These are phyloP conservation scores for Spheniscus humboldti DNA, from an alignment of 2,797 vertebrate genomes.

Conservation along the genomic window DNA sequence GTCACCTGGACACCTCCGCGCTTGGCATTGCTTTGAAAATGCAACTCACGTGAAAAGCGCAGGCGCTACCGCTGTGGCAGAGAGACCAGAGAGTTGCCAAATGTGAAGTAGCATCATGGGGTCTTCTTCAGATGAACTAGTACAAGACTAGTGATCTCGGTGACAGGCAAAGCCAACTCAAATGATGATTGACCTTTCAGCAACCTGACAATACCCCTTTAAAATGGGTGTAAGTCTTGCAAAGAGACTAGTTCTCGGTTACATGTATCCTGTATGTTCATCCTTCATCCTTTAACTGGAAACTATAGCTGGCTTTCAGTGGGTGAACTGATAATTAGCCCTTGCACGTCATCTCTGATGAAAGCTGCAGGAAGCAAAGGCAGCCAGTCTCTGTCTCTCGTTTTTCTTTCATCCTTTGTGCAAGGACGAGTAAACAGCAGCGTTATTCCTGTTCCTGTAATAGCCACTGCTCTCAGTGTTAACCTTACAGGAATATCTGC, in stretches of 20 bases:
- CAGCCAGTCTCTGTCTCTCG: neutral
- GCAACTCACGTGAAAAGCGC: neutral
- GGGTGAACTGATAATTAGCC: neutral
- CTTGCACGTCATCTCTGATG: neutral
- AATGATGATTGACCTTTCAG: neutral
- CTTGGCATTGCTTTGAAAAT: neutral
- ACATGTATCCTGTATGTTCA: accelerated
- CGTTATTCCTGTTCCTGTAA: neutral
- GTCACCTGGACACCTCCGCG: neutral
- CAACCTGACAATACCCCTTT: neutral
- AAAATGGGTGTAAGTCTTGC: neutral
- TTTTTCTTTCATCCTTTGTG: neutral
- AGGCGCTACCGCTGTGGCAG: neutral
- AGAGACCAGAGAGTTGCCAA: neutral
- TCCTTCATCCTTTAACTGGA: neutral
- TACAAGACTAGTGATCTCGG: neutral
- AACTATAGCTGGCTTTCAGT: neutral
- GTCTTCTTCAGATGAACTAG: neutral
- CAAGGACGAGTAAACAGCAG: neutral
- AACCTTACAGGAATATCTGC: neutral
- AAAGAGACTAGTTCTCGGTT: neutral
- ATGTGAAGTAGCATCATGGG: neutral
- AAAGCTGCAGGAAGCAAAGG: neutral
- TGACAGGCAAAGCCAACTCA: neutral
- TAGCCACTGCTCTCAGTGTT: neutral